A percentile compares a stretch with the other conserved stretches of the same genome.
These are phyloP conservation scores for Listronotus oregonensis DNA, from an alignment of 1,140 invertebrate species.

Conservation along the genomic window DNA sequence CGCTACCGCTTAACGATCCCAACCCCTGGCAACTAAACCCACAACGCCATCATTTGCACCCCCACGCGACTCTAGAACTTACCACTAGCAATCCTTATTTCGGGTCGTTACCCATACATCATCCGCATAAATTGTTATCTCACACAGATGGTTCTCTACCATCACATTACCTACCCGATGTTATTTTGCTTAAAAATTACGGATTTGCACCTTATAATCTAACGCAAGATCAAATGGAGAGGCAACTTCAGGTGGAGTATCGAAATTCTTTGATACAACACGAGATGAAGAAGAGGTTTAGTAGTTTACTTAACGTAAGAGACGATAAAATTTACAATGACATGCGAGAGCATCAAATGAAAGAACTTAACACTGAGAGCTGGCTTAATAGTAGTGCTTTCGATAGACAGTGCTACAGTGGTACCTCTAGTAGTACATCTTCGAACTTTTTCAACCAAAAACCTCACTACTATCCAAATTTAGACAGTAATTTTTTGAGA, in stretches of 20 bases:
- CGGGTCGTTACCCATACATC: slow-evolving; percentile 38
- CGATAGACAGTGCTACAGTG: slow-evolving; percentile 13
- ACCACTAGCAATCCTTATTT: slow-evolving; percentile 45
- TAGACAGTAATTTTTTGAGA: slow-evolving; percentile 28
- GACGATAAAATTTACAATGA: slow-evolving; percentile 35
- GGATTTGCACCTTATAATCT: slow-evolving; percentile 25
- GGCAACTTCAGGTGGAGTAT: slow-evolving; percentile 34
- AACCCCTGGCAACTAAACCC: slow-evolving; percentile 31
- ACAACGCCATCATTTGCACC: slow-evolving; percentile 23
- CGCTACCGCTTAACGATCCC: slow-evolving; percentile 41
- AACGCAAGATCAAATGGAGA: slow-evolving; percentile 17
- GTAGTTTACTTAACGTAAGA: slow-evolving; percentile 42
- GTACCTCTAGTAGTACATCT: slow-evolving; percentile 8
- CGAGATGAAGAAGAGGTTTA: slow-evolving; percentile 43
- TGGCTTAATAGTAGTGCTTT: slow-evolving; percentile 32
- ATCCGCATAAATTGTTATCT: slow-evolving; percentile 2
- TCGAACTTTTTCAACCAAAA: slow-evolving; percentile 31
- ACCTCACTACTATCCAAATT: slow-evolving; percentile 32
- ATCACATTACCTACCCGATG: slow-evolving; percentile 42
- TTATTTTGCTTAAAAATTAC: slow-evolving; percentile 47
- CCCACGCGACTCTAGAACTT: slow-evolving; percentile 26
- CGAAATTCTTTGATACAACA: slow-evolving; percentile 39
- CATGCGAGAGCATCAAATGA: slow-evolving; percentile 22
- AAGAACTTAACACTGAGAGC: slow-evolving; percentile 32
- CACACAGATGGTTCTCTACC: slow-evolving; percentile 13